phyloP scores from a whole-genome alignment of 1,140 invertebrate genomes.

The Drosophila ananassae region DNA sequence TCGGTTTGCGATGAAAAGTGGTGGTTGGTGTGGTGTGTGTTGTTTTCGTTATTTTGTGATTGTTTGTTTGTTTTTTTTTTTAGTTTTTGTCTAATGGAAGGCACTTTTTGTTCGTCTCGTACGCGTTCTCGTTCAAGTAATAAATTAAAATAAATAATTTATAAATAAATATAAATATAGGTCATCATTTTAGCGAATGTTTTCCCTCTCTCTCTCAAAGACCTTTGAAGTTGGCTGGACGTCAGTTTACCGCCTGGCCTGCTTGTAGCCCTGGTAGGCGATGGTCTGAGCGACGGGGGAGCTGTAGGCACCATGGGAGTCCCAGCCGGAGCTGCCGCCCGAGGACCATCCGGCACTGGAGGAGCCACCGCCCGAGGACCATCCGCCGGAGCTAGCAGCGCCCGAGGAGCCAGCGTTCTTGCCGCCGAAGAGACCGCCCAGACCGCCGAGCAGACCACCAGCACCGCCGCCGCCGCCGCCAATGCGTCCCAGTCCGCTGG shows the following conservation, averaged over 20 bases:
- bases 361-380: conserved; percentile 77
- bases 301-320: conserved; percentile 83
- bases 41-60: conserved; percentile 40
- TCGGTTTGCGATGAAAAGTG: conserved; percentile 61
- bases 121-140: conserved; percentile 80
- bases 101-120: conserved; percentile 66
- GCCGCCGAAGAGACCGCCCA: conserved; percentile 80
- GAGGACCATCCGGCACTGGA: conserved; percentile 69
- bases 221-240: conserved; percentile 16
- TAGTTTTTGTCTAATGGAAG: conserved; percentile 61
- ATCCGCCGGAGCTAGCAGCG: conserved; percentile 68
- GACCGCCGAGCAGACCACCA: conserved; percentile 78
- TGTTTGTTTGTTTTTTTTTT: conserved; percentile 32
- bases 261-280: conserved; percentile 84
- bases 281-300: conserved; percentile 84
- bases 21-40: conserved; percentile 40
- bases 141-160: conserved; percentile 83
- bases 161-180: conserved; percentile 82
- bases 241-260: conserved; percentile 73
- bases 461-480: conserved; percentile 65
- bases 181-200: conserved; percentile 75
- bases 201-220: conserved; percentile 64
- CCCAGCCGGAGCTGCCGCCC: conserved; percentile 76
- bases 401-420: conserved; percentile 61
- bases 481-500: conserved; percentile 85